Base-by-base conservation (phyloP, 1,140 invertebrate species). In the Leptinotarsa texana region DNA sequence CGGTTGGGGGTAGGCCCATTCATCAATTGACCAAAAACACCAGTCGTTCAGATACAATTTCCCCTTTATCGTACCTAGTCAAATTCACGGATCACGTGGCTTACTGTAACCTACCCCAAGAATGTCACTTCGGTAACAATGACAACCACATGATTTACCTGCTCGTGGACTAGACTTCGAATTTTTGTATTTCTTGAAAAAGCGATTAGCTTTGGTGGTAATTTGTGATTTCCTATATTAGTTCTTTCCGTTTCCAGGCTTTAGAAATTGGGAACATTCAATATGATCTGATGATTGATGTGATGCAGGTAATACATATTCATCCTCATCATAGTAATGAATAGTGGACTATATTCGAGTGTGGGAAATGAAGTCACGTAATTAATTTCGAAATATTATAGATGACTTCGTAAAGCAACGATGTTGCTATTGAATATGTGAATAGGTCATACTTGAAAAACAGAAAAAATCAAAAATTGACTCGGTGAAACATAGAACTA, bases 11-110 rank as follows among this genome's bases (percentile, higher is more conserved):
- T 75, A 74, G 48, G 68, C 75, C 72, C 74, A 82, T 80, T 75
- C 78, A 79, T 82, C 81, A 82, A 81, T 80, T 82, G 81, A 82
- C 81, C 81, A 80, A 80, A 82, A 82, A 78, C 80, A 63, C 78
- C 79, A 73, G 69, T 42, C 77, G 24, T 77, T 80, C 76, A 57
- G 15, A 62, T 24, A 33, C 18, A 67, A 24, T 13, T 57, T 68
- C 63, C 33, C 21, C n/a, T 27, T 22, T 63, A 15, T 69, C 24
- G 47, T 48, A 21, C 33, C 42, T 57, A 62, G 33, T 47, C 42
- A 13, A 48, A 24, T 71, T 75, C 69, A 78, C 5, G 33, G 63
- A 33, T 78, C 47, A 57, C 21, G 49, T 79, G 79, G 74, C 65
- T 76, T 15, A 74, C 71, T 79, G 78, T 63, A 75, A 80, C 79